A percentile compares a stretch with the other conserved stretches of the same genome.
These are phyloP conservation scores for Myotis vivesi DNA, from an alignment of 2,797 vertebrate genomes.

Conservation along the genomic window DNA sequence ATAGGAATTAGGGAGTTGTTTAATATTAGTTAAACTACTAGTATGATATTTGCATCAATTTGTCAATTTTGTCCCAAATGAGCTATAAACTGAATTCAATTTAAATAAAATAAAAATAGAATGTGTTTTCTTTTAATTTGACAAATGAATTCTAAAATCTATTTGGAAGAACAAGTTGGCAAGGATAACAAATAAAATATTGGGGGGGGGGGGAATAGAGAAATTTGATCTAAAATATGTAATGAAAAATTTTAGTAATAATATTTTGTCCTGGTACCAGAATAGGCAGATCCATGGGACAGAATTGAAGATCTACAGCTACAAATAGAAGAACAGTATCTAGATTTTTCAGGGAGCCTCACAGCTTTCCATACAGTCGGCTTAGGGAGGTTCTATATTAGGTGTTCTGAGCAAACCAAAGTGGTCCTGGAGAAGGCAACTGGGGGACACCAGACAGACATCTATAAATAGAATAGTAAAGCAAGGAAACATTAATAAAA, in stretches of 20 bases:
- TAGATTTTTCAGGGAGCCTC: not conserved
- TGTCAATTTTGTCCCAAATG: not conserved
- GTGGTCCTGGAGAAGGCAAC: not conserved
- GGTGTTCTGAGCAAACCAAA: not conserved
- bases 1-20: not conserved
- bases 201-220: not conserved
- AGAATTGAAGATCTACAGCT: not conserved
- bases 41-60: not conserved
- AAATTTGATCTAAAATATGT: not conserved
- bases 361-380: not conserved
- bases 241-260: not conserved
- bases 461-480: not conserved
- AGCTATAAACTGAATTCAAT: not conserved
- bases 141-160: not conserved
- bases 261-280: not conserved
- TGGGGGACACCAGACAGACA: not conserved
- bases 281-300: not conserved
- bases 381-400: not conserved
- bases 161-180: not conserved
- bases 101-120: slow-evolving; percentile 19
- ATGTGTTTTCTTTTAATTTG: not conserved
- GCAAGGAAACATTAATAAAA: not conserved
- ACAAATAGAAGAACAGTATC: not conserved
- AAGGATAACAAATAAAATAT: slow-evolving; percentile 21
- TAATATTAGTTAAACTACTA: not conserved